Percentiles rank a stretch among this genome's conserved stretches.
Evolutionary conservation across 2,888 invertebrate species (phyloP).

Genomic region (Trichacis sp.): DNA sequence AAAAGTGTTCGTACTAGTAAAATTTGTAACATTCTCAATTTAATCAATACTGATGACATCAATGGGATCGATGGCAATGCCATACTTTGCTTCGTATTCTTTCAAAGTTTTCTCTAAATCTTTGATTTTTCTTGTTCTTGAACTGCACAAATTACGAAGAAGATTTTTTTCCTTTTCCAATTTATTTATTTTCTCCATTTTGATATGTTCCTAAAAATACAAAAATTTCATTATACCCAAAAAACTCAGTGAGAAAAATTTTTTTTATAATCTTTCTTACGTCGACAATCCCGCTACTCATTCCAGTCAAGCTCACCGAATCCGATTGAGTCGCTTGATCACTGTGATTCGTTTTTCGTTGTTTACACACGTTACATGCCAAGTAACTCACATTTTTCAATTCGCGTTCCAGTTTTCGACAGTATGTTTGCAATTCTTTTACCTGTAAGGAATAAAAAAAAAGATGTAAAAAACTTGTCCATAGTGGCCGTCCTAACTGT

Average conservation of each 20-base stretch:
- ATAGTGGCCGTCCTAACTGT: background rate
- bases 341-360: slow-evolving; percentile 45
- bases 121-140: slow-evolving; percentile 50
- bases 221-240: background rate
- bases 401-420: slow-evolving; percentile 46
- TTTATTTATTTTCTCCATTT: slow-evolving; percentile 71
- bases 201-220: slow-evolving; percentile 70
- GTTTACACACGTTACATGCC: slow-evolving; percentile 56
- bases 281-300: slow-evolving; percentile 51
- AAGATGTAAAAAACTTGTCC: background rate
- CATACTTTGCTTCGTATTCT: background rate
- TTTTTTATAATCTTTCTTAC: slow-evolving; percentile 36
- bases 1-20: no score
- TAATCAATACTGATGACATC: no score
- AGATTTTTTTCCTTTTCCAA: slow-evolving; percentile 70
- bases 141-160: slow-evolving; percentile 70
- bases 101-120: background rate
- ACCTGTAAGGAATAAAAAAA: slow-evolving; percentile 36
- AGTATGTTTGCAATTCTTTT: slow-evolving; percentile 43
- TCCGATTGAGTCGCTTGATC: slow-evolving; percentile 56
- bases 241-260: background rate
- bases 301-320: slow-evolving; percentile 44
- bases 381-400: slow-evolving; percentile 41
- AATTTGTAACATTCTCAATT: no score
- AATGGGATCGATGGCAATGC: no score